Base-by-base conservation (phyloP, 2,888 invertebrate species). In the Therioaphis trifolii region DNA sequence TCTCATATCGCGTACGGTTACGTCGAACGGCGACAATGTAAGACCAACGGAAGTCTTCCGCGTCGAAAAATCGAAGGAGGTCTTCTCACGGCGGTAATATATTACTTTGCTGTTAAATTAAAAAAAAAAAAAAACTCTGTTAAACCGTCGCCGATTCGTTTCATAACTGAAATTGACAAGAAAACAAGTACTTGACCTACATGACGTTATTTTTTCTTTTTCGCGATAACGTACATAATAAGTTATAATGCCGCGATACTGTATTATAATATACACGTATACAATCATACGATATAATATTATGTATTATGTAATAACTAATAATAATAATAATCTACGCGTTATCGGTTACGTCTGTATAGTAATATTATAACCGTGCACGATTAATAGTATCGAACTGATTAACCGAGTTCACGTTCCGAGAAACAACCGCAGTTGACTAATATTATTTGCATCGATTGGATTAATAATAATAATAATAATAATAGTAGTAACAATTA, bases 401-500 rank as follows among this genome's bases (percentile, higher is more conserved):
- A 77, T 77, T 77, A 66, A 18, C 3, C 15, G 55, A 78, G 68
- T 68, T 55, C 78, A 55, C 52, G 27, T 58, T 43, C 24, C 27
- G 29, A 75, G 43, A 58, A 72, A 52, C n/a, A 27, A 58, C 58
- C 35, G 7, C 35, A 35, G 24, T 24, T 43, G 75, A 24, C n/a
- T 21, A 58, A n/a, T n/a, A n/a, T n/a, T n/a, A n/a, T n/a, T n/a
- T n/a, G n/a, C n/a, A n/a, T n/a, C n/a, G n/a, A n/a, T n/a, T n/a
- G n/a, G n/a, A n/a, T 55, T 21, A 40, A 58, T 35, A 35, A 5
- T 35, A 35, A n/a, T 29, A 35, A n/a, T 52, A n/a, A 29, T 49
- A 5, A 18, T 46, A 12, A 7, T 35, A 35, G 35, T 35, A 5
- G 35, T 35, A 35, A n/a, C n/a, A n/a, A n/a, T 52, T 27, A 21